These are phyloP conservation scores for Mormoops blainvillei DNA, from an alignment of 2,113 vertebrate species.

Conservation along the genomic window DNA sequence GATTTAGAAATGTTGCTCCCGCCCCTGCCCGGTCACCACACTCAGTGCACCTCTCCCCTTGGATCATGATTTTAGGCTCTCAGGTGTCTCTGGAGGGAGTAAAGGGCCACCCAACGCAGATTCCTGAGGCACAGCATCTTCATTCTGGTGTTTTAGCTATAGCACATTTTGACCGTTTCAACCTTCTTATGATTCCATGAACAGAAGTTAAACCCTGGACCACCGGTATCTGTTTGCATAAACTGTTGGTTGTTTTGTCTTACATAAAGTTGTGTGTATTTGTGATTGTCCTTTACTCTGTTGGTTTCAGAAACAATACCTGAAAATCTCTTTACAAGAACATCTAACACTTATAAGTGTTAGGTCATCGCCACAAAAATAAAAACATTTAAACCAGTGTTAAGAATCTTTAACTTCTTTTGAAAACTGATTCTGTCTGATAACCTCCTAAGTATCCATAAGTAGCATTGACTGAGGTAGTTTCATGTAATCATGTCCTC, in stretches of 20 bases:
- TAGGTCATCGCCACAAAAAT: background rate
- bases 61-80: background rate
- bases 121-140: background rate
- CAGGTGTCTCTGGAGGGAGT: background rate
- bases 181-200: background rate
- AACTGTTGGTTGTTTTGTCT: background rate
- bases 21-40: background rate
- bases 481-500: background rate
- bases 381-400: conserved; percentile 13
- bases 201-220: background rate
- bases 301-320: background rate
- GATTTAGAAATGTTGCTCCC: background rate
- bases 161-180: background rate
- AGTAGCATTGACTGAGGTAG: background rate
- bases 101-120: background rate
- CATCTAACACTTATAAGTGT: background rate
- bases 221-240: background rate
- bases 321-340: background rate
- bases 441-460: background rate
- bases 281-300: background rate
- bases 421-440: background rate
- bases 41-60: background rate
- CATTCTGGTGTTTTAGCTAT: background rate
- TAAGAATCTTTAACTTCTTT: conserved; percentile 6
- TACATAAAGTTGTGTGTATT: background rate